Evolutionary conservation across 2,888 invertebrate genomes (phyloP).

Genomic region (Ennomos quercinarius): DNA sequence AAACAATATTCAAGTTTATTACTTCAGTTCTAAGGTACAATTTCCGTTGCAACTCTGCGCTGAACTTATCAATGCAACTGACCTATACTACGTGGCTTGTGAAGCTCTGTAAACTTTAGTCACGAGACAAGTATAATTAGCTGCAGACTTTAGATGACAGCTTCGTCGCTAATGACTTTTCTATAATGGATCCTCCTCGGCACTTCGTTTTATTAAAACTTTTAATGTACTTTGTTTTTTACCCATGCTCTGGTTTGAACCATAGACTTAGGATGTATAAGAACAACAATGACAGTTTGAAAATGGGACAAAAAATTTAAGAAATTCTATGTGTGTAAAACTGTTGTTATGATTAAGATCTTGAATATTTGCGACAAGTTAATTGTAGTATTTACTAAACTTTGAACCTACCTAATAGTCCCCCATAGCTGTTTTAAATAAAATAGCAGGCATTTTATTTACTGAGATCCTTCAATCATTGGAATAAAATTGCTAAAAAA

Average conservation of each 20-base stretch:
- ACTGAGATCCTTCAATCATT: no score
- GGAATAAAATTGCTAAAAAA: no score
- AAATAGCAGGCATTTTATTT: no score
- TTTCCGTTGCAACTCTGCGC: background rate
- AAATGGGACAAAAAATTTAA: no score
- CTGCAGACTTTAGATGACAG: constrained; percentile 17
- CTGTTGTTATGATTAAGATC: no score
- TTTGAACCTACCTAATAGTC: no score
- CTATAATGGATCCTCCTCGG: constrained; percentile 17
- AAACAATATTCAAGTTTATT: background rate
- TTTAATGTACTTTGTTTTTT: constrained; percentile 9
- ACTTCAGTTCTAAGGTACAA: background rate
- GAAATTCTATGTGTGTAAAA: no score
- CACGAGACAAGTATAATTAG: constrained; percentile 20
- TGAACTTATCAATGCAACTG: background rate
- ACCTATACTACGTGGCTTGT: background rate
- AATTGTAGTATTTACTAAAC: no score
- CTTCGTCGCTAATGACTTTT: constrained; percentile 17
- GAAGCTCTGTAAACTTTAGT: background rate
- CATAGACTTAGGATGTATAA: no score
- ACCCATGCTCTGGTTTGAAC: background rate
- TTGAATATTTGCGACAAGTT: no score
- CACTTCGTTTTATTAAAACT: constrained; percentile 4
- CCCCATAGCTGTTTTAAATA: no score
- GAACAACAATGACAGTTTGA: no score